Conservation (phyloP, 2,113 vertebrate genomes). For the Hystrix cristata region DNA sequence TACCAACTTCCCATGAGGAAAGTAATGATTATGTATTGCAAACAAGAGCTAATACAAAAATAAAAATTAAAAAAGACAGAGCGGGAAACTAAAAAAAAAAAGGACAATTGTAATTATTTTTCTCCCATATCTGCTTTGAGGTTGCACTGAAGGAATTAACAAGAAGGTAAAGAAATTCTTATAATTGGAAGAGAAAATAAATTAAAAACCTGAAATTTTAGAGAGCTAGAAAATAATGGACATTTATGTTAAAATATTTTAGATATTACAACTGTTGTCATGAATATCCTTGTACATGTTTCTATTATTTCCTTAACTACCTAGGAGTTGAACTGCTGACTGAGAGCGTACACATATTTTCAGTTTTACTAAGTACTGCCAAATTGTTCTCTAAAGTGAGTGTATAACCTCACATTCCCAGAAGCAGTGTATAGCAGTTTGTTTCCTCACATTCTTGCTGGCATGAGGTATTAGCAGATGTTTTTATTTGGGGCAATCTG, state of each 20-base stretch:
- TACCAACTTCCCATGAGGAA: background rate
- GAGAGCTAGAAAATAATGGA: background rate
- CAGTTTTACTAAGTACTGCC: constrained; percentile 23
- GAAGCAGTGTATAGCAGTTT: constrained; percentile 30
- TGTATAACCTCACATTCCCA: constrained; percentile 30
- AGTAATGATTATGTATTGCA: background rate
- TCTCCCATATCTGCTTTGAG: background rate
- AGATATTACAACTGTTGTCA: background rate
- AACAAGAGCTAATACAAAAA: background rate
- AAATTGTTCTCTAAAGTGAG: constrained; percentile 40
- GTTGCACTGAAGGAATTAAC: background rate
- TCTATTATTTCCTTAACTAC: constrained; percentile 23
- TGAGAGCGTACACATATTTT: constrained; percentile 38
- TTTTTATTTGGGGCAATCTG: constrained; percentile 66
- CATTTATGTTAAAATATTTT: constrained; percentile 58
- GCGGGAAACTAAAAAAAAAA: background rate
- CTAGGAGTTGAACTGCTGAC: background rate
- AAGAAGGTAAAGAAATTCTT: constrained; percentile 2
- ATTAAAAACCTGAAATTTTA: constrained; percentile 4
- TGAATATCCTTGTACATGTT: constrained; percentile 30
- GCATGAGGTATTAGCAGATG: constrained; percentile 51
- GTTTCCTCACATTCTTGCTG: constrained; percentile 19
- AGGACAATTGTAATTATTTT: constrained; percentile 20
- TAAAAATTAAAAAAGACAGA: background rate
- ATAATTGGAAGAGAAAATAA: constrained; percentile 48